Evolutionary conservation across 2,113 vertebrate species (phyloP), one percentile per base, ranked within the genome.

Genomic region (Halcyon malimbica): DNA sequence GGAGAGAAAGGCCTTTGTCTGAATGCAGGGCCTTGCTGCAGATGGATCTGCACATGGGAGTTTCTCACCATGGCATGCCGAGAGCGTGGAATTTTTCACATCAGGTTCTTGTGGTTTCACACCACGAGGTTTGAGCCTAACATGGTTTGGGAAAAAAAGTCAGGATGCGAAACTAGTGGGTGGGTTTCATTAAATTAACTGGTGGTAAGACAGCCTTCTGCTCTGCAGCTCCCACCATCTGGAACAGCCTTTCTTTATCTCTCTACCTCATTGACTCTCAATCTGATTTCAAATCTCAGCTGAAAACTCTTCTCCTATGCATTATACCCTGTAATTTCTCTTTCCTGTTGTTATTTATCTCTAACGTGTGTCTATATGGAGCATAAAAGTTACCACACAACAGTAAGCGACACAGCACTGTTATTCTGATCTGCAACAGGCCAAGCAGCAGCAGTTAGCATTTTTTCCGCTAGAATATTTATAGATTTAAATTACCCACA

Each of bases 261-360:
- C 94, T 93, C 77, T 97, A 94, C 93, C 91, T 97, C 95, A 96
- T 93, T 97, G 96, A 95, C 70, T 96, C 94, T 96, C 94, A 93
- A 87, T 93, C 93, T 95, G 93, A 96, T 82, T 95, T 94, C 89
- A 94, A 94, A 94, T 95, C 95, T 93, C 91, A 93, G 70, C 41
- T 96, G 96, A 91, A 96, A 94, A 94, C 92, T 96, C 86, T 97
- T 92, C 83, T 93, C 56, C 31, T 89, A 65, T 85, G 83, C 89
- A 65, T 91, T 81, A 93, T 89, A 65, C 39, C 37, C 57, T 87
- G 79, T 75, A 81, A 81, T 92, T 95, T 92, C 59, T 90, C 60
- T 89, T 81, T 87, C 57, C 88, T 87, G 57, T 63, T 95, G 83
- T 89, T 93, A 93, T 77, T 54, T 85, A 85, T 74, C 41, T 91